Evolutionary conservation across 2,113 vertebrate species (phyloP), one percentile per base, ranked within the genome.

Genomic region (Elgaria multicarinata): DNA sequence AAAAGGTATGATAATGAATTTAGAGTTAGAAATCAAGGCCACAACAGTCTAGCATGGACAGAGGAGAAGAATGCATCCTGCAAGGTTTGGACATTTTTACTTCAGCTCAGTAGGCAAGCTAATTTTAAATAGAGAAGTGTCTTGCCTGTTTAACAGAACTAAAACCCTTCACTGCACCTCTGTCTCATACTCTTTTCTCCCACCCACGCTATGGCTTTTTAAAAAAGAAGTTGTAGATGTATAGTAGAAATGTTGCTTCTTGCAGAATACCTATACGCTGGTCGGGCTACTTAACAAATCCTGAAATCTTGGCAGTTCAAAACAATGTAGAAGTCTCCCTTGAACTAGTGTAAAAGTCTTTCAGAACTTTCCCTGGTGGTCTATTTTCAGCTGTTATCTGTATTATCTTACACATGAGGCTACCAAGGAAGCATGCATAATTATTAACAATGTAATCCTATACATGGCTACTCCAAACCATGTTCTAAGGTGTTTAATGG

Each of bases 1-100:
- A 91, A 0, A 44, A 66, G 92, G 76, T 90, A 74, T 85, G 89
- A 85, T 16, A 64, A 50, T 83, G 72, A 92, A 89, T 74, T 42
- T 50, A 85, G 39, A 90, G 46, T 50, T 4, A 9, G 90, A 84
- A 88, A 92, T 89, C 90, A 18, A 87, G 58, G 44, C 2, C 22
- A 20, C 7, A 53, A 9, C 64, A 85, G 44, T 18, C 67, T 46
- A n/a, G 4, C 10, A 10, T 22, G 16, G 66, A 36, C 31, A 22
- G 46, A 36, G 31, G 16, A 83, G 64, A 66, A 42, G 50, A 50
- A 24, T 58, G 33, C 18, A 74, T n/a, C 18, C n/a, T 6, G 7
- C 20, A 31, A 24, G 50, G 9, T 50, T 66, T 66, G 22, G 33
- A 24, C 24, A 18, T 62, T 16, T 69, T 67, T 64, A 67, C 66